A percentile compares a stretch with the other conserved stretches of the same genome.
These are phyloP conservation scores for Platalea minor DNA, from an alignment of 2,797 vertebrate species.

Conservation along the genomic window DNA sequence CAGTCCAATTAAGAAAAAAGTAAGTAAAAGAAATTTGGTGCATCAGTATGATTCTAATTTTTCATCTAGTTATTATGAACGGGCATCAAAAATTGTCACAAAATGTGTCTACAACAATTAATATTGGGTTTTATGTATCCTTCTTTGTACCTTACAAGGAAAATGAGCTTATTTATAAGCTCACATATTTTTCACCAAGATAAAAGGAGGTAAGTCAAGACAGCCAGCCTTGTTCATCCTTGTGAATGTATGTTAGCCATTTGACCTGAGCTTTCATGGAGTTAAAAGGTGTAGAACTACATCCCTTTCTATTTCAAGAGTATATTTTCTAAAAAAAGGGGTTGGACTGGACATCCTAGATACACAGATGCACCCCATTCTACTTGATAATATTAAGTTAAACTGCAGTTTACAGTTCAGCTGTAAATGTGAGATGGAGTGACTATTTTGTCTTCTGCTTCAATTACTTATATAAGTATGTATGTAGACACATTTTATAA, in stretches of 20 bases:
- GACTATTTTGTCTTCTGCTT: background rate
- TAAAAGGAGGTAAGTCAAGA: background rate
- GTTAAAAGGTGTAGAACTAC: background rate
- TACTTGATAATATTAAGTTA: background rate
- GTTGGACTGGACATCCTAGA: background rate
- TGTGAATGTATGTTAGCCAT: background rate
- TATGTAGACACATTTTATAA: background rate
- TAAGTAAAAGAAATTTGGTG: background rate
- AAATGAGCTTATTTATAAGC: background rate
- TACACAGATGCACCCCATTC: background rate
- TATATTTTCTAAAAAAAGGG: background rate
- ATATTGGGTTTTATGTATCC: background rate
- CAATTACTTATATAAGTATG: background rate
- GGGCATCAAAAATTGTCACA: background rate
- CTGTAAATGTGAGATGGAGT: background rate
- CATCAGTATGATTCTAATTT: background rate
- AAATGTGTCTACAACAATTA: background rate
- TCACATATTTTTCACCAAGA: background rate
- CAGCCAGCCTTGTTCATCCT: background rate
- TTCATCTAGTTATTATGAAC: background rate
- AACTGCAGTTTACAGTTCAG: background rate
- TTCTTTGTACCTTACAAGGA: background rate
- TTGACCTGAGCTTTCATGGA: background rate
- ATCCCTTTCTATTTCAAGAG: background rate
- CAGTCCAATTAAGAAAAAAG: background rate